Evolutionary conservation across 1,140 invertebrate species (phyloP).

Genomic region (Rhyzopertha dominica): DNA sequence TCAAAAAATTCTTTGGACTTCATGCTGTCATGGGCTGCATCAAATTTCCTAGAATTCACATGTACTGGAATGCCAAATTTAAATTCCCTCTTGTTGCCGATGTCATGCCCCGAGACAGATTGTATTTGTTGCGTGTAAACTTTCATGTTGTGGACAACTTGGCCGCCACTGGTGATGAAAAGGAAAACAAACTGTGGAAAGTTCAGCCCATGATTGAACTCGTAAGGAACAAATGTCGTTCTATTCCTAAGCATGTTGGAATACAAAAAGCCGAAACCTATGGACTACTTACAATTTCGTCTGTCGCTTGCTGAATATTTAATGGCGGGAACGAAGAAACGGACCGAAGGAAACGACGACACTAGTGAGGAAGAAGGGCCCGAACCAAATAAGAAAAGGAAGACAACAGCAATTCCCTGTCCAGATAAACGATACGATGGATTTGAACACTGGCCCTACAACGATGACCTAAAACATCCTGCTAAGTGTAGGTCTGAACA

Average conservation of each 20-base stretch:
- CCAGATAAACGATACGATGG: constrained; percentile 16
- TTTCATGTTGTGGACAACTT: constrained; percentile 14
- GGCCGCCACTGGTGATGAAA: constrained; percentile 5
- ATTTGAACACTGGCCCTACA: constrained; percentile 13
- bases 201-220: too few species aligned
- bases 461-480: constrained; percentile 11
- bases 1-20: constrained; percentile 9
- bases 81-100: constrained; percentile 10
- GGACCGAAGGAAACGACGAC: too few species aligned
- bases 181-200: constrained; percentile 15
- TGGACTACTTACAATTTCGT: too few species aligned
- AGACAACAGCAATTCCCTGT: constrained; percentile 4
- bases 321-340: too few species aligned
- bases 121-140: constrained; percentile 12
- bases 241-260: too few species aligned
- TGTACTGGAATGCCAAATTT: constrained; percentile 16
- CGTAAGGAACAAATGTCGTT: too few species aligned
- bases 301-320: too few species aligned
- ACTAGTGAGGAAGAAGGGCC: constrained; percentile 3
- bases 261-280: too few species aligned
- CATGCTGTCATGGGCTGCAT: constrained; percentile 14
- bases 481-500: constrained; percentile 12
- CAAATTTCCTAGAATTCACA: constrained; percentile 13
- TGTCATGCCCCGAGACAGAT: constrained; percentile 13
- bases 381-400: constrained; percentile 9